Evolutionary conservation across 2,113 vertebrate genomes (phyloP).

Genomic region (Pseudopipra pipra): DNA sequence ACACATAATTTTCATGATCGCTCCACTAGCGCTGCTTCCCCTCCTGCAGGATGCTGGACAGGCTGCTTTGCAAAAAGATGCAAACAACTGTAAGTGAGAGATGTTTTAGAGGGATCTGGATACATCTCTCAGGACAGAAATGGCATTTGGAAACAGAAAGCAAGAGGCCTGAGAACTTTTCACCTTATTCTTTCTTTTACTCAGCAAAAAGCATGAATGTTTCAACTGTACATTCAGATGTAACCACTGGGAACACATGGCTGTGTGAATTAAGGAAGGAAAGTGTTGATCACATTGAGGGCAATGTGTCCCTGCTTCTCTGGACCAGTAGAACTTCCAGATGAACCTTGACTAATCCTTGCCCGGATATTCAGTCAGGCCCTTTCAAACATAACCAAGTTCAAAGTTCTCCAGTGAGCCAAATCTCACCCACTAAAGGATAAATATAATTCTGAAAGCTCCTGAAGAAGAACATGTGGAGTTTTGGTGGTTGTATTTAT

Average conservation of each 20-base stretch:
- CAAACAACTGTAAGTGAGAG: background rate
- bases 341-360: background rate
- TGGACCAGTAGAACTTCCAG: background rate
- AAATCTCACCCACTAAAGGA: background rate
- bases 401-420: background rate
- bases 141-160: background rate
- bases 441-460: slow-evolving; percentile 14
- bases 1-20: background rate
- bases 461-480: background rate
- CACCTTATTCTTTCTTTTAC: background rate
- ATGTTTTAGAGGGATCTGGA: background rate
- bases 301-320: background rate
- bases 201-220: background rate
- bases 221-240: background rate
- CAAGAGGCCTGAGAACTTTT: background rate
- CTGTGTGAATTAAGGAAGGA: background rate
- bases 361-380: background rate
- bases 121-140: background rate
- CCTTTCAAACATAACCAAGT: background rate
- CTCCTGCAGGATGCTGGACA: background rate
- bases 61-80: background rate
- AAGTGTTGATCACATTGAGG: background rate
- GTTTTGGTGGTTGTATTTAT: background rate
- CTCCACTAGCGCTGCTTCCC: background rate
- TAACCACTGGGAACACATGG: background rate